Evolutionary conservation across 2,888 invertebrate species (phyloP), one percentile per base, ranked within the genome.

Genomic region (Pogonocherus hispidulus): DNA sequence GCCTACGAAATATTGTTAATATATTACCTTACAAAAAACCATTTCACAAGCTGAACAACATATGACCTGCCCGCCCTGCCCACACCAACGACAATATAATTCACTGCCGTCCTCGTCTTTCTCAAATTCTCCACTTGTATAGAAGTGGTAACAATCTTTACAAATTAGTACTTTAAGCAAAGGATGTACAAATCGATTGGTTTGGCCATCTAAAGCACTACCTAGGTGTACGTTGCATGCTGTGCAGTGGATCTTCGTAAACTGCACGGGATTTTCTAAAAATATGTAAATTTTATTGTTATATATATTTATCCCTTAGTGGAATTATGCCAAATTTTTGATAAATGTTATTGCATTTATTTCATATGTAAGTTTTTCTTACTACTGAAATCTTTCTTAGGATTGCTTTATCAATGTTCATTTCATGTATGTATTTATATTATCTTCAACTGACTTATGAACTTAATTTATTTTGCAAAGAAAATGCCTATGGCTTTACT

Each of bases 91-190:
- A 77, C 94, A 94, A 80, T 94, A 94, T 70, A 94, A 85, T 82
- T 94, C 94, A 14, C 93, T 94, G 20, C 93, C 93, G 86, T 94
- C 94, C 82, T 94, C 93, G 56, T 94, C 94, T 85, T 93, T 93
- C 68, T 92, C 93, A 83, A 94, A 94, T 77, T 92, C 93, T 3
- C 94, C 94, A 82, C 93, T 93, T 60, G 92, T 92, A 80, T 94
- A 94, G 82, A 94, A 94, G 41, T 91, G 90, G 76, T 91, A 91
- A 82, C 94, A 94, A 52, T 88, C 88, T 55, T 89, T 88, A 79
- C 94, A 94, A 37, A 94, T 88, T 6, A 94, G 85, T 0, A 93
- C 93, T 35, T 91, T 89, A 1, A 94, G 82, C 81, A 93, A 86
- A 0, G 94, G 94, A 86, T 94, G 94, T 79, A 91, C 88, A 65